phyloP scores from a whole-genome alignment of 2,888 invertebrate species.

The Pocota personata region DNA sequence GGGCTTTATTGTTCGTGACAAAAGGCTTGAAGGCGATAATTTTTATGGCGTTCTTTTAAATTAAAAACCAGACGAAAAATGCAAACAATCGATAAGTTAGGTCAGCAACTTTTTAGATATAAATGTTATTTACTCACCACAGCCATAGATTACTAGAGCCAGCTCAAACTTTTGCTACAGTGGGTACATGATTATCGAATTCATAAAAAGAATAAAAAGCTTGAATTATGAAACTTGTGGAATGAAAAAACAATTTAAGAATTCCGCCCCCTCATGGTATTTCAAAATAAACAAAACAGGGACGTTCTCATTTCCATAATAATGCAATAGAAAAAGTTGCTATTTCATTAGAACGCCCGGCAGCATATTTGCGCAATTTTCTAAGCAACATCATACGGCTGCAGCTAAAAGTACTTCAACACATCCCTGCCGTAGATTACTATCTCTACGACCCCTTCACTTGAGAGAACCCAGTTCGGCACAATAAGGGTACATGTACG shows the following conservation, averaged over 20 bases:
- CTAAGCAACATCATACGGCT: background rate
- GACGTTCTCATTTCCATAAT: slow-evolving; percentile 2
- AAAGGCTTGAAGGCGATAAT: background rate
- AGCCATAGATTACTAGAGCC: too few species aligned
- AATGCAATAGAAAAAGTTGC: slow-evolving; percentile 11
- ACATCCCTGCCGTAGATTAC: slow-evolving; percentile 10
- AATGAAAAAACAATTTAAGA: background rate
- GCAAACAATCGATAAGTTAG: background rate
- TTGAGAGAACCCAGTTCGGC: background rate
- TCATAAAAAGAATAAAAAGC: too few species aligned
- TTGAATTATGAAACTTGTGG: background rate
- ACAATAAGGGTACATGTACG: background rate
- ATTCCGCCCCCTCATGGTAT: background rate
- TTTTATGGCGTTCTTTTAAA: too few species aligned
- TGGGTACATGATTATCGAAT: background rate
- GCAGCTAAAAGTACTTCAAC: slow-evolving; percentile 2
- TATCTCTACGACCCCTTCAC: slow-evolving; percentile 15
- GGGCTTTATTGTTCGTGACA: background rate
- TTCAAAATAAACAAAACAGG: background rate
- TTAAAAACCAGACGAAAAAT: background rate
- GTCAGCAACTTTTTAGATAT: background rate
- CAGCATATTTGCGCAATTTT: slow-evolving; percentile 17
- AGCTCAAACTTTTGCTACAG: too few species aligned
- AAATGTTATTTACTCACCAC: background rate
- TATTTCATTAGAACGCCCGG: slow-evolving; percentile 3